Conservation (phyloP, 2,888 invertebrate genomes). For the Cosmorhoe ocellata region DNA sequence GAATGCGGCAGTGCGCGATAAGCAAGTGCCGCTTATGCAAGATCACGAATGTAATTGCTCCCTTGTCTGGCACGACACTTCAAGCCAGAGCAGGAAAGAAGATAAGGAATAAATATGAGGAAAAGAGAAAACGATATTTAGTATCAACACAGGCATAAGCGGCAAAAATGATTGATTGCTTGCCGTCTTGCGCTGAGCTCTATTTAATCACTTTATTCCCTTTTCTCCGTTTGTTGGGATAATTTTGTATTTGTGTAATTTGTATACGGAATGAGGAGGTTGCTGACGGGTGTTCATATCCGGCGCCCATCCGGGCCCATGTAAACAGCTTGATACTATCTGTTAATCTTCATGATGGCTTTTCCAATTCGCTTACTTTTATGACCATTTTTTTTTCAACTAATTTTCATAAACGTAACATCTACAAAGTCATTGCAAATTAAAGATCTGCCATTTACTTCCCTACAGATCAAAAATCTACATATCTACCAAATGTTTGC, state of each 20-base stretch:
- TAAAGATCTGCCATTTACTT: no score
- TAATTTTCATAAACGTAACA: no score
- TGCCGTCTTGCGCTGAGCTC: constrained; percentile 81
- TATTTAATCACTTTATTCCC: constrained; percentile 84
- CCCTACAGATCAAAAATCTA: no score
- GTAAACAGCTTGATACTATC: constrained; percentile 66
- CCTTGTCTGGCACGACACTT: constrained; percentile 82
- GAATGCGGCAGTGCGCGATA: constrained; percentile 79
- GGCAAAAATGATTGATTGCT: constrained; percentile 83
- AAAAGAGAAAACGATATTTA: constrained; percentile 57
- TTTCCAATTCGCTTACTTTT: constrained; percentile 40
- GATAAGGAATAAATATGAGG: constrained; percentile 40
- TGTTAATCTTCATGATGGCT: constrained; percentile 51
- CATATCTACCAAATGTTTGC: no score
- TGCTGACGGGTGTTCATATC: constrained; percentile 66
- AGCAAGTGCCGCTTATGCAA: constrained; percentile 83
- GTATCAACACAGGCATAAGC: constrained; percentile 75
- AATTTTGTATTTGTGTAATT: constrained; percentile 82
- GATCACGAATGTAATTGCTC: constrained; percentile 84
- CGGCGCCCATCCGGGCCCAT: constrained; percentile 62
- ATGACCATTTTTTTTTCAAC: not conserved
- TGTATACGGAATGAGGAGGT: constrained; percentile 78
- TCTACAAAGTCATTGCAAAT: no score
- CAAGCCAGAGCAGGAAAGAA: constrained; percentile 71
- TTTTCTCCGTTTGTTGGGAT: constrained; percentile 82